Evolutionary conservation across 2,888 invertebrate genomes (phyloP).

Genomic region (Drosophila aldrichi): DNA sequence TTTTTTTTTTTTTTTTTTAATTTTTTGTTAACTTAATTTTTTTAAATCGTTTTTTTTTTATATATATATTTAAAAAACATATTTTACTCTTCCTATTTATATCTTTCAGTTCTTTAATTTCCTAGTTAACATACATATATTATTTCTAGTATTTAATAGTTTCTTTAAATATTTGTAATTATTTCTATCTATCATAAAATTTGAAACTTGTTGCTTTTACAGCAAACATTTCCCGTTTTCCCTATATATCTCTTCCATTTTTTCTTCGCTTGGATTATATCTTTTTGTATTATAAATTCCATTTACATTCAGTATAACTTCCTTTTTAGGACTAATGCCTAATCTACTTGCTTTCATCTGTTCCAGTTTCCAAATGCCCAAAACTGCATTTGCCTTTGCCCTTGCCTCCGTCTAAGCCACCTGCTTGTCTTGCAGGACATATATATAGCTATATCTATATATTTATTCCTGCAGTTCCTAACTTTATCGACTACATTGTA

Average conservation of each 20-base stretch:
- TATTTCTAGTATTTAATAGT: too few species aligned
- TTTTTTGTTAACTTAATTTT: too few species aligned
- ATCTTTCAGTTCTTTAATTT: too few species aligned
- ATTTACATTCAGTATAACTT: constrained; percentile 20
- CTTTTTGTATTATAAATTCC: not conserved
- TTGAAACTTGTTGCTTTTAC: not conserved
- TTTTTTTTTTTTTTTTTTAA: too few species aligned
- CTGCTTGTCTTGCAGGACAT: constrained; percentile 38
- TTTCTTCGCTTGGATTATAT: not conserved
- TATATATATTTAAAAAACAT: too few species aligned
- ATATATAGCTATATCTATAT: constrained; percentile 10
- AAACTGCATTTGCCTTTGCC: not conserved
- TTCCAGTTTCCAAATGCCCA: constrained; percentile 37
- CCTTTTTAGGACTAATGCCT: constrained; percentile 35
- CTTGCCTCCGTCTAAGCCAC: constrained; percentile 18
- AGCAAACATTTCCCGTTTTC: not conserved
- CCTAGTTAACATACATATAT: too few species aligned
- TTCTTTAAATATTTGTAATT: too few species aligned
- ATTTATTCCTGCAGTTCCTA: constrained; percentile 17
- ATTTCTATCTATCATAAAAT: not conserved
- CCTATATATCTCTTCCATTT: not conserved
- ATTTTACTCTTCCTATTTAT: too few species aligned
- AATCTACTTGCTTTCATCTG: constrained; percentile 52
- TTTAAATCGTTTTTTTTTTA: too few species aligned
- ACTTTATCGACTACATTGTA: constrained; percentile 56